Evolutionary conservation across 2,797 vertebrate genomes (phyloP).

Genomic region (Lindbergichthys nudifrons): DNA sequence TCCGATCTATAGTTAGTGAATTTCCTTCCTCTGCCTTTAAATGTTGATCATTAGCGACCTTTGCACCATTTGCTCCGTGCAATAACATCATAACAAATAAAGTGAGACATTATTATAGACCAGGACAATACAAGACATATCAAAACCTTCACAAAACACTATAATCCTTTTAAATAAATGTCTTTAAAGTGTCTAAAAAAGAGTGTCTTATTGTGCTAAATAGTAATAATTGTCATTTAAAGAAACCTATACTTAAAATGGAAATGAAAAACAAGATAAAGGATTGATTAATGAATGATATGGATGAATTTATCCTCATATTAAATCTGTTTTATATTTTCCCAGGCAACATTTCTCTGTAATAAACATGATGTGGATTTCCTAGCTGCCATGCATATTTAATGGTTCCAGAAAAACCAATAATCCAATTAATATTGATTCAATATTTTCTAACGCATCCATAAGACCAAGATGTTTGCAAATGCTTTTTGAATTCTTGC

Average conservation of each 20-base stretch:
- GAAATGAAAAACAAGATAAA: constrained; percentile 17
- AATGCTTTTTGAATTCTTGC: background rate
- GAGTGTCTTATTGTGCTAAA: background rate
- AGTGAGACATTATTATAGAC: background rate
- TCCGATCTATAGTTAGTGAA: background rate
- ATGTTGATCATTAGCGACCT: background rate
- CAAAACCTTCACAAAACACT: background rate
- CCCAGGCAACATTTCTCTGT: constrained; percentile 1
- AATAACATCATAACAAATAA: constrained; percentile 14
- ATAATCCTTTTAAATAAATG: background rate
- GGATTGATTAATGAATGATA: constrained; percentile 9
- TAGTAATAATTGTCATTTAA: background rate
- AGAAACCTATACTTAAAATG: background rate
- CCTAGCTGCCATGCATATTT: constrained; percentile 10
- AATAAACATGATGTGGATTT: background rate
- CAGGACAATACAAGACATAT: background rate
- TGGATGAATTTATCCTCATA: constrained; percentile 13
- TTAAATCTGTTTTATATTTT: constrained; percentile 18
- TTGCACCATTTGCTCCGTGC: constrained; percentile 1
- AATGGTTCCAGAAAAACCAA: constrained; percentile 12
- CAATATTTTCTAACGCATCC: constrained; percentile 2
- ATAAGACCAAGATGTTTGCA: constrained; percentile 10
- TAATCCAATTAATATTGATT: background rate
- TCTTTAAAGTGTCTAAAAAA: background rate
- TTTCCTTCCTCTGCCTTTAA: background rate